These are phyloP conservation scores for Metellina segmentata DNA, from an alignment of 2,888 invertebrate genomes.

Conservation along the genomic window DNA sequence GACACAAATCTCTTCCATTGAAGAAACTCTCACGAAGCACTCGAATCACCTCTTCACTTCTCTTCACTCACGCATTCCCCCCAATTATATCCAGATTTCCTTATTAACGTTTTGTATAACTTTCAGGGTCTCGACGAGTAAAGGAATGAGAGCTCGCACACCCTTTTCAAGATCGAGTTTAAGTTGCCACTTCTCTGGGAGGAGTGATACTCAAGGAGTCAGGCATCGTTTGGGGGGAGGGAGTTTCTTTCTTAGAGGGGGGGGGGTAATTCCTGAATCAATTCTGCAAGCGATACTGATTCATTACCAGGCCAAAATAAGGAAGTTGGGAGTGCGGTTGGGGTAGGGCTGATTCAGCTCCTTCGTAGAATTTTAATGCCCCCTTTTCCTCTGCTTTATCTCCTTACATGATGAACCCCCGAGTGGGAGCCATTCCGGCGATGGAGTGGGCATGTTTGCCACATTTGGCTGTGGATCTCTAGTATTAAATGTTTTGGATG, in stretches of 20 bases:
- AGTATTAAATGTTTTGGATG: neutral
- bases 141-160: neutral
- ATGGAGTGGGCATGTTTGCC: neutral
- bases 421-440: conserved; percentile 49
- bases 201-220: neutral
- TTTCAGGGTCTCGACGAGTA: conserved; percentile 8
- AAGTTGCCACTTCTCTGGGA: conserved; percentile 17
- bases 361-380: conserved; percentile 72
- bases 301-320: conserved; percentile 49
- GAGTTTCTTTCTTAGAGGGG: neutral
- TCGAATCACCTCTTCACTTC: conserved; percentile 18
- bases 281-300: conserved; percentile 69
- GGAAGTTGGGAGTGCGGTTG: conserved; percentile 30
- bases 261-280: conserved; percentile 42
- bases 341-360: conserved; percentile 65
- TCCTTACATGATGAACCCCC: conserved; percentile 60
- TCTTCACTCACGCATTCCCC: neutral
- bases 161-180: neutral
- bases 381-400: conserved; percentile 55
- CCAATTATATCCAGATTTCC: conserved; percentile 33
- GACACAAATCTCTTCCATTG: neutral
- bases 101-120: conserved; percentile 45
- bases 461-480: conserved; percentile 23
- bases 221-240: neutral
- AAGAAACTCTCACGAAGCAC: neutral